These are phyloP conservation scores for Chrysolina oricalcia DNA, from an alignment of 2,888 invertebrate species.

Conservation along the genomic window DNA sequence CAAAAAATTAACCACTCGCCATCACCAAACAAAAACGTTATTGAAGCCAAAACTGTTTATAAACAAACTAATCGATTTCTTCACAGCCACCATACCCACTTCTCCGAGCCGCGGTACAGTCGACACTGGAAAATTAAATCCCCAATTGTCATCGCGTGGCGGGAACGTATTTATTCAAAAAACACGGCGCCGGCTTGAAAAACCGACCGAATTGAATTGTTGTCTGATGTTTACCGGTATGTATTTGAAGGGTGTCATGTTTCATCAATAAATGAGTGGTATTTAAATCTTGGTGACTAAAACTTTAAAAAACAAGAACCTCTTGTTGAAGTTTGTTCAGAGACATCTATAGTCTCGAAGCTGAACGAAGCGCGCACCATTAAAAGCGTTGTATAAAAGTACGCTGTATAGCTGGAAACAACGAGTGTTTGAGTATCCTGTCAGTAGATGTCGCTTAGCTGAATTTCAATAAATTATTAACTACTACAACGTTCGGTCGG, in stretches of 20 bases:
- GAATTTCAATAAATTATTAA: no score
- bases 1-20: conserved; percentile 25
- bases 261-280: background rate
- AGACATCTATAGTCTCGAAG: background rate
- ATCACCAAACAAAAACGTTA: background rate
- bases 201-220: background rate
- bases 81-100: conserved; percentile 44
- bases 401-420: no score
- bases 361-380: background rate
- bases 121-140: conserved; percentile 9
- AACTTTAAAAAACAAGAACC: background rate
- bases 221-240: background rate
- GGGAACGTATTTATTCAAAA: background rate
- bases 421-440: no score
- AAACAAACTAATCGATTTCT: conserved; percentile 48
- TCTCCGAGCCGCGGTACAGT: background rate
- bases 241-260: background rate
- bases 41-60: conserved; percentile 37
- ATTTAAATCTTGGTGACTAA: background rate
- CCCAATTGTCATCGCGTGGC: background rate
- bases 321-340: background rate
- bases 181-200: background rate
- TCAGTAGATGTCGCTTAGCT: no score
- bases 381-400: no score
- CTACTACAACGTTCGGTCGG: no score